A percentile compares a stretch with the other conserved stretches of the same genome.
These are phyloP conservation scores for Thalassaphorura encarpata DNA, from an alignment of 1,140 invertebrate species.

Conservation along the genomic window DNA sequence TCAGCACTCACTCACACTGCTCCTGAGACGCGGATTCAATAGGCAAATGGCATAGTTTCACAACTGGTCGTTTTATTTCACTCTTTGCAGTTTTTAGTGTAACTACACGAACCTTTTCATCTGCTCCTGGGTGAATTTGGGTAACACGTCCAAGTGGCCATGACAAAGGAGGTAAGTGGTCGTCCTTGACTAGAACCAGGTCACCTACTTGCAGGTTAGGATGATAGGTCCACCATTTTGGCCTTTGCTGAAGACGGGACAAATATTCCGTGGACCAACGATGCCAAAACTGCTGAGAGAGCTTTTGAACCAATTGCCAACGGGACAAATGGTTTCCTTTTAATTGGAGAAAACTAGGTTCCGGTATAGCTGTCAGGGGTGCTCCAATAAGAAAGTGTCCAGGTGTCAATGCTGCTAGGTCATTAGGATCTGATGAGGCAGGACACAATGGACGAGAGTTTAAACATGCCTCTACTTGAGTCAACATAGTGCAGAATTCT, in stretches of 20 bases:
- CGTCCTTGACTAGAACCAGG: slow-evolving; percentile 33
- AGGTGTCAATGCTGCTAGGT: slow-evolving; percentile 33
- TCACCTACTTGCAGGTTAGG: slow-evolving; percentile 11
- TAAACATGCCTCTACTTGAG: slow-evolving; percentile 32
- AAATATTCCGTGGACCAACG: slow-evolving; percentile 7
- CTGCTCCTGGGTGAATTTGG: slow-evolving; percentile 33
- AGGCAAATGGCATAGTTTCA: slow-evolving; percentile 2
- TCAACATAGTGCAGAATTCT: slow-evolving; percentile 32
- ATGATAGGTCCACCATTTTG: background rate
- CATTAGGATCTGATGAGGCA: slow-evolving; percentile 32
- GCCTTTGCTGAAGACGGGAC: background rate
- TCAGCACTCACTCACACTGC: too few relatives aligned
- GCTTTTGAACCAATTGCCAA: slow-evolving; percentile 16
- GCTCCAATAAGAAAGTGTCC: slow-evolving; percentile 8
- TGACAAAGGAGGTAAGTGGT: slow-evolving; percentile 33
- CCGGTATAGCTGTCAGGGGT: background rate
- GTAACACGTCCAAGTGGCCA: slow-evolving; percentile 36
- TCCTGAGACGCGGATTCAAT: too few relatives aligned
- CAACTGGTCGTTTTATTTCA: background rate
- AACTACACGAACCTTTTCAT: slow-evolving; percentile 32
- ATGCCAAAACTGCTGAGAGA: slow-evolving; percentile 7
- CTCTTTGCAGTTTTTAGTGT: slow-evolving; percentile 15
- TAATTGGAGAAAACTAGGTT: background rate
- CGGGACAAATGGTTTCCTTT: background rate
- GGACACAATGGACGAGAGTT: slow-evolving; percentile 33